Evolutionary conservation across 2,888 invertebrate species (phyloP).

Genomic region (Chymomyza procnemis): DNA sequence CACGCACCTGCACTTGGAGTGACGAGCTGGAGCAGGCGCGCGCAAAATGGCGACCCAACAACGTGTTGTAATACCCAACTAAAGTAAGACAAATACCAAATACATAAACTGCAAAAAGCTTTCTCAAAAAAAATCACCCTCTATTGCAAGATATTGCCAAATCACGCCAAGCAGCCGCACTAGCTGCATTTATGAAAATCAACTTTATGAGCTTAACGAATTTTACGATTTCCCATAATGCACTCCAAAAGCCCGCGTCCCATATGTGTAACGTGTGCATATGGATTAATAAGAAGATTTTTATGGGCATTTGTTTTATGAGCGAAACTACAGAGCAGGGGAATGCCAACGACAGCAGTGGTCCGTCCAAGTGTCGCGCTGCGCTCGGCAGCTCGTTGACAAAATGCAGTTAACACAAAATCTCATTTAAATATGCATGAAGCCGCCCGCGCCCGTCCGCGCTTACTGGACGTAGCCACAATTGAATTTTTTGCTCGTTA

Average conservation of each 20-base stretch:
- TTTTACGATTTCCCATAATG: neutral
- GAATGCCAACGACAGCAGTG: neutral
- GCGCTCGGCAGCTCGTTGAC: conserved; percentile 37
- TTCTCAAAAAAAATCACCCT: too few relatives aligned
- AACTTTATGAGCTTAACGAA: neutral
- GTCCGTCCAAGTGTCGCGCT: neutral
- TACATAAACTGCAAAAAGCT: too few relatives aligned
- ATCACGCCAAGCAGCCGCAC: too few relatives aligned
- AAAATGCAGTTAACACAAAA: conserved; percentile 71
- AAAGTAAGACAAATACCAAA: too few relatives aligned
- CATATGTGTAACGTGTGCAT: neutral
- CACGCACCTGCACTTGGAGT: too few relatives aligned
- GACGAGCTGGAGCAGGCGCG: too few relatives aligned
- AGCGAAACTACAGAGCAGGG: neutral
- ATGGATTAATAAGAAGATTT: conserved; percentile 47
- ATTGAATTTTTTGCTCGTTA: conserved; percentile 55
- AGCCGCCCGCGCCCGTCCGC: too few relatives aligned
- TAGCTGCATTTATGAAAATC: too few relatives aligned
- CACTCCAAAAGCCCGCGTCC: neutral
- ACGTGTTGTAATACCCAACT: too few relatives aligned
- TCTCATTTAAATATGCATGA: conserved; percentile 72
- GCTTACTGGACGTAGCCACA: conserved; percentile 46
- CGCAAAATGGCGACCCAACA: too few relatives aligned
- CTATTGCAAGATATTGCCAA: too few relatives aligned
- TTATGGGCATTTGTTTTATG: conserved; percentile 25